Percentiles rank a stretch among this genome's conserved stretches.
Conservation (phyloP, 2,113 vertebrate species). For the Amazona vittata region DNA sequence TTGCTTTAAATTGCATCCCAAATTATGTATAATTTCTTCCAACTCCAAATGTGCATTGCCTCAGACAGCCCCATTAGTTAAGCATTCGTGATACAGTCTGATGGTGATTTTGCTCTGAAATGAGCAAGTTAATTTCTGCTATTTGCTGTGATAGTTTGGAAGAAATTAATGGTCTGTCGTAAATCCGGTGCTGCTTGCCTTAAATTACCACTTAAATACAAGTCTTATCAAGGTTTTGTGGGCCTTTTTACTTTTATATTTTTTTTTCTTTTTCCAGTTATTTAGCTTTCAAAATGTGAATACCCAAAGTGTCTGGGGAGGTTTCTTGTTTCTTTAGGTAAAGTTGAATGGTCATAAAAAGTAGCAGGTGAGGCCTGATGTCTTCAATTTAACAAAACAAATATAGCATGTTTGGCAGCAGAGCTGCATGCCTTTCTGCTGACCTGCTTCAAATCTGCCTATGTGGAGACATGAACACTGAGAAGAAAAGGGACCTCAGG, state of each 20-base stretch:
- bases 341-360: background rate
- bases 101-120: slow-evolving; percentile 31
- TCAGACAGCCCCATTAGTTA: background rate
- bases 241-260: background rate
- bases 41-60: background rate
- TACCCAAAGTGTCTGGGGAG: background rate
- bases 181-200: background rate
- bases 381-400: background rate
- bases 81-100: background rate
- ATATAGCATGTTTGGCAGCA: background rate
- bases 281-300: slow-evolving; percentile 12
- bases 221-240: background rate
- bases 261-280: background rate
- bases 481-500: background rate
- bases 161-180: slow-evolving; percentile 18
- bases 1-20: background rate
- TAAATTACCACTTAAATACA: background rate
- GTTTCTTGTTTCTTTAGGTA: background rate
- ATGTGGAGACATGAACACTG: background rate
- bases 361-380: background rate
- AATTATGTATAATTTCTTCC: background rate
- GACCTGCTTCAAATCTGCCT: background rate
- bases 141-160: background rate
- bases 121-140: slow-evolving; percentile 3
- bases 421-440: background rate